Conservation (phyloP, 2,888 invertebrate species). For the Punctoribates punctum region DNA sequence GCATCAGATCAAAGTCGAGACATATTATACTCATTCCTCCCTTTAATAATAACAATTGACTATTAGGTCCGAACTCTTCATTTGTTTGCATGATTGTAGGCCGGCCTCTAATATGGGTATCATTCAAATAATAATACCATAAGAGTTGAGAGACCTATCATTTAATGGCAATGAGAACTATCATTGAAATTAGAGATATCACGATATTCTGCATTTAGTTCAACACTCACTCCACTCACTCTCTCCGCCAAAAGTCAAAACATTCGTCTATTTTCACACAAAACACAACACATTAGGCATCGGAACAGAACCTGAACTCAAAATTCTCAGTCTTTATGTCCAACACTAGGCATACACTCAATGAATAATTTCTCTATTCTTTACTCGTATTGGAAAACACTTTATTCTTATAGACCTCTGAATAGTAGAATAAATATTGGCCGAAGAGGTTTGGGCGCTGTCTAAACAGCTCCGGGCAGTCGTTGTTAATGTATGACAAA, state of each 20-base stretch:
- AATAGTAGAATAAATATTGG: background rate
- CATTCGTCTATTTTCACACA: background rate
- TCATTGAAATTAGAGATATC: constrained; percentile 8
- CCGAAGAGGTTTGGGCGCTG: background rate
- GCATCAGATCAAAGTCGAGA: background rate
- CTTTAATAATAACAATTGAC: constrained; percentile 27
- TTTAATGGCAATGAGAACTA: constrained; percentile 3
- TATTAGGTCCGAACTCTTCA: background rate
- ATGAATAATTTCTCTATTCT: background rate
- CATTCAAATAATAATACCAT: constrained; percentile 7
- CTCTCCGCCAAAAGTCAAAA: background rate
- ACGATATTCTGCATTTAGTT: constrained; percentile 17
- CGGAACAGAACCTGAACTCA: background rate
- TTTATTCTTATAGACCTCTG: background rate
- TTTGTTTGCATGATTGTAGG: constrained; percentile 16
- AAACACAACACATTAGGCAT: background rate
- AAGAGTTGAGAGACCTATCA: background rate
- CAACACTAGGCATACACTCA: background rate
- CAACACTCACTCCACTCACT: background rate
- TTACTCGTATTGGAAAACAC: too few relatives aligned
- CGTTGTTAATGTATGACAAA: background rate
- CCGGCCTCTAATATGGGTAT: constrained; percentile 11
- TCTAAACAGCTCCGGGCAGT: background rate
- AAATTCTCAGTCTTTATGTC: too few relatives aligned
- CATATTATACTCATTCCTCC: constrained; percentile 5